Conservation (phyloP, 2,888 invertebrate genomes). For the Papilio elwesi region DNA sequence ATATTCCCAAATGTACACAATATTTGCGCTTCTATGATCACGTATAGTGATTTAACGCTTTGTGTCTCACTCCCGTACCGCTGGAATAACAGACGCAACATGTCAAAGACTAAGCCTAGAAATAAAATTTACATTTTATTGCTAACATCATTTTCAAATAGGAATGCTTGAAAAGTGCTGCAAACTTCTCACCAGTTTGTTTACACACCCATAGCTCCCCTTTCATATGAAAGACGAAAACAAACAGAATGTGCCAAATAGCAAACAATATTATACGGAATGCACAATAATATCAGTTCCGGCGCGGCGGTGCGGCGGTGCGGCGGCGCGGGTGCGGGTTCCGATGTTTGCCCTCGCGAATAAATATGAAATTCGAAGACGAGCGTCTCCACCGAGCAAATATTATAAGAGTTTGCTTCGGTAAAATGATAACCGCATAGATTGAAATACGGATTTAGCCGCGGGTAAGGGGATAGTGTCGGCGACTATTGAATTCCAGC, state of each 20-base stretch:
- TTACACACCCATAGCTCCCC: constrained; percentile 80
- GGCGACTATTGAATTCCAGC: constrained; percentile 54
- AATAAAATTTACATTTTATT: constrained; percentile 68
- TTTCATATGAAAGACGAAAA: constrained; percentile 83
- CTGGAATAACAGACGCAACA: constrained; percentile 20
- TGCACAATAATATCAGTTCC: constrained; percentile 85
- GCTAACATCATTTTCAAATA: constrained; percentile 74
- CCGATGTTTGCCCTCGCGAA: constrained; percentile 79
- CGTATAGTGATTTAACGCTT: constrained; percentile 71
- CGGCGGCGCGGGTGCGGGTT: constrained; percentile 61
- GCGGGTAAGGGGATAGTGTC: constrained; percentile 60
- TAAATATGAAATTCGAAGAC: constrained; percentile 84
- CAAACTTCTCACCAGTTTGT: constrained; percentile 74
- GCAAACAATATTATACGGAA: constrained; percentile 85
- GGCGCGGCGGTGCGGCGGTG: constrained; percentile 50
- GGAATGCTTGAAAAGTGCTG: constrained; percentile 68
- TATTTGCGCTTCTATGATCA: constrained; percentile 77
- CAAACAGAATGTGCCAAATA: constrained; percentile 84
- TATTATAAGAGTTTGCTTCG: constrained; percentile 81
- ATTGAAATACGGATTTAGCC: constrained; percentile 80
- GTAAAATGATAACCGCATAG: constrained; percentile 83
- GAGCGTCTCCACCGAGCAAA: constrained; percentile 76
- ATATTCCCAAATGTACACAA: constrained; percentile 75
- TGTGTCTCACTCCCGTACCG: constrained; percentile 55
- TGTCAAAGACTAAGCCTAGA: constrained; percentile 9